phyloP scores from a whole-genome alignment of 1,140 invertebrate genomes.

The Pectinophora gossypiella region DNA sequence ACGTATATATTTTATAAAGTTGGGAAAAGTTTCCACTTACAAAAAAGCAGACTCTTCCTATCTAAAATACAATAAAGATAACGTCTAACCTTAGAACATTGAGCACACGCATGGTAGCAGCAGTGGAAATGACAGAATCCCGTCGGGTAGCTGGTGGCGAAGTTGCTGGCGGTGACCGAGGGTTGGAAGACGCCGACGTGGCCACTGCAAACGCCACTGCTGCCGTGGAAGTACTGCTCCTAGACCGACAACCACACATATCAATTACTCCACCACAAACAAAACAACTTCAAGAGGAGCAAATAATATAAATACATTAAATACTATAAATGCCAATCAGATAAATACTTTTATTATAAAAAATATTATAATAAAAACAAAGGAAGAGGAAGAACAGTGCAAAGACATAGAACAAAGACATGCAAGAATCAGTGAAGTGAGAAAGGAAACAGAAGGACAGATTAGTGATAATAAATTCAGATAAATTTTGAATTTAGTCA shows the following conservation, averaged over 20 bases:
- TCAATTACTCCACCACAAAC: too few species aligned
- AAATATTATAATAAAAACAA: not conserved
- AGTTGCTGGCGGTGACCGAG: slow-evolving; percentile 69
- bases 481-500: not conserved
- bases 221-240: slow-evolving; percentile 93
- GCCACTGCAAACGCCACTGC: slow-evolving; percentile 95
- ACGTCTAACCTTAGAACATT: slow-evolving; percentile 83
- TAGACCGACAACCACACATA: too few species aligned
- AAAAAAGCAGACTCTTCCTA: too few species aligned
- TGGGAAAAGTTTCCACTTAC: too few species aligned
- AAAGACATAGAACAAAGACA: not conserved
- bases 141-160: slow-evolving; percentile 74
- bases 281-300: too few species aligned
- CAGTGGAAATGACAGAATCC: slow-evolving; percentile 93
- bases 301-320: too few species aligned
- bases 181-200: slow-evolving; percentile 91
- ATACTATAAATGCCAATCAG: too few species aligned
- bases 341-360: too few species aligned
- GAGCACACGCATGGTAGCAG: slow-evolving; percentile 94
- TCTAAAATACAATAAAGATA: too few species aligned
- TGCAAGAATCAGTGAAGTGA: not conserved
- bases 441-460: not conserved
- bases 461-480: not conserved
- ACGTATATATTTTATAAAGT: too few species aligned
- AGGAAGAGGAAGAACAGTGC: not conserved